phyloP scores from a whole-genome alignment of 2,113 vertebrate species.

The Callithrix jacchus region DNA sequence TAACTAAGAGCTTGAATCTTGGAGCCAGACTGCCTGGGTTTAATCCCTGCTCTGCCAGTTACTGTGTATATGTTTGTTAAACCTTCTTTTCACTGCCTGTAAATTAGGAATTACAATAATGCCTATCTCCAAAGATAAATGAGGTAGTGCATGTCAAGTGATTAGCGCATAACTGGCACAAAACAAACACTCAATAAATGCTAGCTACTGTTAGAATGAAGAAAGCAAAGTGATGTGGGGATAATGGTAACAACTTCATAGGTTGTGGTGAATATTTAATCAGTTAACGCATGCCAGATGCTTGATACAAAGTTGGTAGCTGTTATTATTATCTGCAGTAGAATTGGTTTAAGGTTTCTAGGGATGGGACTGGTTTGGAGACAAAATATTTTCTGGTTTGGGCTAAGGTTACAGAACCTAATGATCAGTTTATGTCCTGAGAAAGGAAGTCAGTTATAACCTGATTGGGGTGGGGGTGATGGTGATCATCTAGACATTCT shows the following conservation, averaged over 20 bases:
- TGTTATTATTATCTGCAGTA: neutral
- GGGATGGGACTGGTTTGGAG: neutral
- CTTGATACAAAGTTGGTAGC: neutral
- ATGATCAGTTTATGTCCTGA: neutral
- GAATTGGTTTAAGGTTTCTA: neutral
- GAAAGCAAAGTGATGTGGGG: neutral
- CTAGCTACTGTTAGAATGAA: neutral
- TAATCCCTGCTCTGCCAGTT: neutral
- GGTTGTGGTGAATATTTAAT: neutral
- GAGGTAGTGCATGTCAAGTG: neutral
- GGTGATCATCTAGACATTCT: neutral
- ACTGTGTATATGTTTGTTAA: neutral
- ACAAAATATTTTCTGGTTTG: neutral
- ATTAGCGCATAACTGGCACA: neutral
- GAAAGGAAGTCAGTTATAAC: neutral
- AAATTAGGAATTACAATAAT: constrained; percentile 16
- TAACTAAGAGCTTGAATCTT: neutral
- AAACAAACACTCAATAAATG: neutral
- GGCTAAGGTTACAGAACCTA: neutral
- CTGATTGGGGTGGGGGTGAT: neutral
- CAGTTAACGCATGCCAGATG: neutral
- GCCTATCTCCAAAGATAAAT: constrained; percentile 17
- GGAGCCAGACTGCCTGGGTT: neutral
- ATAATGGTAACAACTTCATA: neutral
- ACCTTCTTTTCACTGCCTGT: neutral